phyloP scores from a whole-genome alignment of 2,113 vertebrate species.

The Lycocorax pyrrhopterus region DNA sequence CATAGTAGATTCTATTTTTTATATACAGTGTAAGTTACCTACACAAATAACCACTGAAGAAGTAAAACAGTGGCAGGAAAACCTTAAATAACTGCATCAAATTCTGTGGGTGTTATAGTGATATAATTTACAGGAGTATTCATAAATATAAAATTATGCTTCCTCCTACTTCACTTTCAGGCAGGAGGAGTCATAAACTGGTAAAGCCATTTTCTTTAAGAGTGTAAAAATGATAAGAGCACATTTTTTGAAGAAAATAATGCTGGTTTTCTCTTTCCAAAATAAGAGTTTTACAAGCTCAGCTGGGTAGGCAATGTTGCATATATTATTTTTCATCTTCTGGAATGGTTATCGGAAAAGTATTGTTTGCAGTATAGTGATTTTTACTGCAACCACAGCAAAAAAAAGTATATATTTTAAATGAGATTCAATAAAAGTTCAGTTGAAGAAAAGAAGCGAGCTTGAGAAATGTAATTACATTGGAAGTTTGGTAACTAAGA shows the following conservation, averaged over 20 bases:
- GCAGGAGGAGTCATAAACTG: not conserved
- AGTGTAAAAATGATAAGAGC: not conserved
- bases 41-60: not conserved
- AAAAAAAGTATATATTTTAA: not conserved
- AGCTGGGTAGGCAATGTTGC: not conserved
- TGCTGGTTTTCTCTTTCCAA: not conserved
- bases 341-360: not conserved
- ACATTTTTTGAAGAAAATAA: slow-evolving; percentile 9
- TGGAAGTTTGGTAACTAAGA: not conserved
- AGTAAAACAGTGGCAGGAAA: not conserved
- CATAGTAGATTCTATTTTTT: not conserved
- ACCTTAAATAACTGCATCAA: not conserved
- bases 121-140: not conserved
- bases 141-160: not conserved
- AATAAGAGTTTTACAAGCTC: slow-evolving; percentile 1
- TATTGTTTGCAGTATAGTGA: not conserved
- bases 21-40: not conserved
- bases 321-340: slow-evolving; percentile 20
- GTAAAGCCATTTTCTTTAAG: not conserved
- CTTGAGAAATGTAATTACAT: not conserved
- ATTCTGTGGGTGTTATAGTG: not conserved
- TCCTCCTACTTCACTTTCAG: not conserved
- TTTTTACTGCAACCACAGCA: not conserved
- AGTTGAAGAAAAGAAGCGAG: not conserved
- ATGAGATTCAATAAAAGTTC: not conserved